Conservation (phyloP, 2,888 invertebrate species). For the Miltochrista miniata region DNA sequence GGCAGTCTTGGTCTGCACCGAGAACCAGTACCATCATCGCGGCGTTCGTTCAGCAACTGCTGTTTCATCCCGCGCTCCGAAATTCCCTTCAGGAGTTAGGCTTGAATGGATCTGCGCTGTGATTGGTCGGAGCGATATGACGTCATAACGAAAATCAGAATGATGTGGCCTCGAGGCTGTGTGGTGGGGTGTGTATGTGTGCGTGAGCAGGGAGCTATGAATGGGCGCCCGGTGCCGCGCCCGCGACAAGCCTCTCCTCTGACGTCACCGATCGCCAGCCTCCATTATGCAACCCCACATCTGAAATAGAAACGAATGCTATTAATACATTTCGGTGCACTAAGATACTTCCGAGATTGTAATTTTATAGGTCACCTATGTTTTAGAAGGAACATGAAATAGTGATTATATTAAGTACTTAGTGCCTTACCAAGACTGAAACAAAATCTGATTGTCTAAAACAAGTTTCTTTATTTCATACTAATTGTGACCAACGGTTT, state of each 20-base stretch:
- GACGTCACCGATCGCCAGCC: constrained; percentile 69
- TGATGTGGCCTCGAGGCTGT: constrained; percentile 77
- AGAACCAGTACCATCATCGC: constrained; percentile 45
- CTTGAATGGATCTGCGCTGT: constrained; percentile 86
- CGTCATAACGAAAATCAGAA: constrained; percentile 87
- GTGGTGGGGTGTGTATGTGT: constrained; percentile 50
- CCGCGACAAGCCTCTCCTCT: constrained; percentile 69
- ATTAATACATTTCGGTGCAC: constrained; percentile 58
- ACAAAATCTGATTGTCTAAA: too few species aligned
- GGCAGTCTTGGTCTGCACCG: constrained; percentile 19
- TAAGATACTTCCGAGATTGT: neutral
- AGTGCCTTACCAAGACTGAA: too few species aligned
- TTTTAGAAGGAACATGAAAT: too few species aligned
- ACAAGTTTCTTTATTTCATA: too few species aligned
- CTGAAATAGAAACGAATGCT: constrained; percentile 55
- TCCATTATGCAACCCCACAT: constrained; percentile 69
- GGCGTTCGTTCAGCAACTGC: constrained; percentile 74
- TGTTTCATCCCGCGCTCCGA: constrained; percentile 74
- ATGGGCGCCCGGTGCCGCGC: constrained; percentile 70
- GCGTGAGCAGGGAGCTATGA: constrained; percentile 61
- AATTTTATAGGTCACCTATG: too few species aligned
- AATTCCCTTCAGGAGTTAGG: constrained; percentile 83
- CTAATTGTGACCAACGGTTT: too few species aligned
- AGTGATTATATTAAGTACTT: too few species aligned
- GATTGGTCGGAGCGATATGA: constrained; percentile 86